These are phyloP conservation scores for Thalassarche chlororhynchos DNA, from an alignment of 2,113 vertebrate genomes.

Conservation along the genomic window DNA sequence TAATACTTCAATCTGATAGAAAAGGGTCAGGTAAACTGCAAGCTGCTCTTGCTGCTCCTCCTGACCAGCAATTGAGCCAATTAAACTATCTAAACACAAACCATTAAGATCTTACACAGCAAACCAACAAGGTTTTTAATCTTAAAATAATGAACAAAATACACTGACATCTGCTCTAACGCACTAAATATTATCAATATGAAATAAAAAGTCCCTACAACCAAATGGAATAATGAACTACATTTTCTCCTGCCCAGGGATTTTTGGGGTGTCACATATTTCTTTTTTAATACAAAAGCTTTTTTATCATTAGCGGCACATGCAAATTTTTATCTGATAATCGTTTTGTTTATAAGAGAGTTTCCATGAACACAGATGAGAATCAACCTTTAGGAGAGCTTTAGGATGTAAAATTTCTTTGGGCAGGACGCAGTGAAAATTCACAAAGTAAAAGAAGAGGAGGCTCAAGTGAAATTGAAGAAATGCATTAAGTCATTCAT, in stretches of 20 bases:
- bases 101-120: not conserved
- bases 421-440: not conserved
- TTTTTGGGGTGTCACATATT: not conserved
- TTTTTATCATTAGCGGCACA: not conserved
- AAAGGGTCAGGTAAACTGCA: constrained; percentile 24
- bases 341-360: not conserved
- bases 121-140: not conserved
- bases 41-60: not conserved
- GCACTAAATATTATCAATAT: not conserved
- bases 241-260: accelerated
- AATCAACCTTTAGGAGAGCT: not conserved
- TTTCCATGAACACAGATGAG: not conserved
- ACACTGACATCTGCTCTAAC: not conserved
- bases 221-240: not conserved
- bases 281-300: not conserved
- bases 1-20: constrained; percentile 34
- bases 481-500: not conserved
- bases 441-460: not conserved
- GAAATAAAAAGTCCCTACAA: not conserved
- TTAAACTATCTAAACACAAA: not conserved
- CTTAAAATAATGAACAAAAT: not conserved
- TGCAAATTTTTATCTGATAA: not conserved
- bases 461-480: not conserved
- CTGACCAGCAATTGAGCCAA: not conserved
- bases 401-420: not conserved